Evolutionary conservation across 1,140 invertebrate species (phyloP).

Genomic region (Sinella curviseta): DNA sequence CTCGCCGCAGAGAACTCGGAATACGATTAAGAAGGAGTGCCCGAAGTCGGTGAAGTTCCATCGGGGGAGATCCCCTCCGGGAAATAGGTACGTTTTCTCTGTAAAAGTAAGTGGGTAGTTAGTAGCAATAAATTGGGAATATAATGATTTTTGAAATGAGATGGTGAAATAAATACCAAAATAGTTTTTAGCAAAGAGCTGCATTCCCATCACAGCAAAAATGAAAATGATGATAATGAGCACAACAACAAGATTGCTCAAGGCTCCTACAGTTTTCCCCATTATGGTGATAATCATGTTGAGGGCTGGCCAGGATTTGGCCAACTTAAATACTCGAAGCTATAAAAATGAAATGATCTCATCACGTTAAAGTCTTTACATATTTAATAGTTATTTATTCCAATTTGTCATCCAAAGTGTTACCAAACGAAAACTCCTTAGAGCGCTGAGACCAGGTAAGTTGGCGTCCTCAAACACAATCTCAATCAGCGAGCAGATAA

Average conservation of each 20-base stretch:
- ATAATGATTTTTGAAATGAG: neutral
- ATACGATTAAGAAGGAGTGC: slow-evolving; percentile 98
- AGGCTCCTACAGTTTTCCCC: slow-evolving; percentile 92
- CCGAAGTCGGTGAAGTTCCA: slow-evolving; percentile 99
- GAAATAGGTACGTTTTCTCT: slow-evolving; percentile 81
- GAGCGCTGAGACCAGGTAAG: slow-evolving; percentile 85
- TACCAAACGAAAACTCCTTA: slow-evolving; percentile 96
- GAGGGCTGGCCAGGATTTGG: slow-evolving; percentile 96
- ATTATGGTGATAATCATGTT: slow-evolving; percentile 97
- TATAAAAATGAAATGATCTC: slow-evolving; percentile 54
- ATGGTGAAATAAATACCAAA: slow-evolving; percentile 59
- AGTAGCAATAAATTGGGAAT: neutral
- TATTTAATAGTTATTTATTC: neutral
- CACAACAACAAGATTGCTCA: slow-evolving; percentile 95
- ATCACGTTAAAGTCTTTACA: neutral
- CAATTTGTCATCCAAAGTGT: slow-evolving; percentile 59
- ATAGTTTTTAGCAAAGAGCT: slow-evolving; percentile 91
- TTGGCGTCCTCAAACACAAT: slow-evolving; percentile 87
- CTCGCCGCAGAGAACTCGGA: slow-evolving; percentile 94
- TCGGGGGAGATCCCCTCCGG: slow-evolving; percentile 67
- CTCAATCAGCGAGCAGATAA: slow-evolving; percentile 89
- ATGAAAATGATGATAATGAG: slow-evolving; percentile 98
- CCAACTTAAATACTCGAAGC: slow-evolving; percentile 97
- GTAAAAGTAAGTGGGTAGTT: too few relatives aligned
- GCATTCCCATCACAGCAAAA: slow-evolving; percentile 97